Evolutionary conservation across 2,113 vertebrate genomes (phyloP), one percentile per base, ranked within the genome.

Genomic region (Tetrax tetrax): DNA sequence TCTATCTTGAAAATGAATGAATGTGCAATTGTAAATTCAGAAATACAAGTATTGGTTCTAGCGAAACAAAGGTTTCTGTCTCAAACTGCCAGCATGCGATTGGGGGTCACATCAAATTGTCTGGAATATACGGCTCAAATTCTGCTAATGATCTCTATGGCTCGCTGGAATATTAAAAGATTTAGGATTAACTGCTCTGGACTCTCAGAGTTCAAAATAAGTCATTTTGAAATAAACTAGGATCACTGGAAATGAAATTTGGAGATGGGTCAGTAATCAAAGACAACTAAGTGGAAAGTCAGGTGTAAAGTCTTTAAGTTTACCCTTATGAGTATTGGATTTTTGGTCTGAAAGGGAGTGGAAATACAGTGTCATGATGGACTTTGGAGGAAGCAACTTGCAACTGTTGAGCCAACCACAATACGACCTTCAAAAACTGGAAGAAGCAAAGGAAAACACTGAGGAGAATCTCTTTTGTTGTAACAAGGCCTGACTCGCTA

Each of bases 321-420:
- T 71, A 38, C 35, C 56, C 45, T 75, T 24, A 45, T 0, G 1
- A 64, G 12, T 43, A 25, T 0, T 0, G 0, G 19, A 21, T 12
- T 47, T 76, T 33, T 60, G 24, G 27, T 65, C 53, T 87, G 65
- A 81, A 77, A 70, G 9, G 66, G 28, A 83, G 18, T 29, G 54
- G 70, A 93, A 90, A 85, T 37, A 29, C 12, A 60, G 21, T 33
- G 31, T 54, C 43, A 41, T 6, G 35, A 51, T 28, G 43, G 68
- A 63, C 38, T 78, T 14, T 53, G 37, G 22, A 76, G 45, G 68
- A 60, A 78, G 45, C 76, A 89, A 28, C 29, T 64, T 61, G n/a
- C 38, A 60, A 35, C 79, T 53, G 29, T 2, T 66, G 28, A 51
- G 33, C 15, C 41, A 70, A 61, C 21, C 27, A 51, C 76, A 88